These are phyloP conservation scores for Lytechinus variegatus DNA, from an alignment of 35 echinoderm and acorn worm species.

Conservation along the genomic window DNA sequence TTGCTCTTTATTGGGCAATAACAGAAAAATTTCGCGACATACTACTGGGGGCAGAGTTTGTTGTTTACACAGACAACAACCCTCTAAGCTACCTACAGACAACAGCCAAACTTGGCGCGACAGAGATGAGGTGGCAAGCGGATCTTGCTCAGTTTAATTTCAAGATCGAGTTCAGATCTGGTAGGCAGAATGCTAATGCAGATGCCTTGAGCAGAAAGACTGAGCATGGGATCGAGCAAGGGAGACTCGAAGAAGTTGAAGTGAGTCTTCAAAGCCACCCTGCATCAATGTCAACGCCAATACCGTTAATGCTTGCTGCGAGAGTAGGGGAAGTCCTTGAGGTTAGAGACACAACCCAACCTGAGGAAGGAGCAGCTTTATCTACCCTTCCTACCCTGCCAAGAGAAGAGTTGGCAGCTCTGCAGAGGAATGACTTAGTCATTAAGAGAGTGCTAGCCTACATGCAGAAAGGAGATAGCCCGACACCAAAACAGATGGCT, in stretches of 20 bases:
- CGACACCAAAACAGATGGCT: slow-evolving; percentile 2
- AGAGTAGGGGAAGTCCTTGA: background rate
- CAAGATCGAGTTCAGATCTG: slow-evolving; percentile 63
- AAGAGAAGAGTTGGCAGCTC: background rate
- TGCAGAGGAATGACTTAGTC: background rate
- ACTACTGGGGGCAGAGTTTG: slow-evolving; percentile 73
- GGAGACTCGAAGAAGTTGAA: background rate
- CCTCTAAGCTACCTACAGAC: slow-evolving; percentile 77
- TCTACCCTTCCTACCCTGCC: slow-evolving; percentile 29
- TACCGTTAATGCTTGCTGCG: background rate
- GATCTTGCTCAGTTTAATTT: slow-evolving; percentile 78
- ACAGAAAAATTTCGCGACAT: slow-evolving; percentile 80
- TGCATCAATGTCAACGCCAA: background rate
- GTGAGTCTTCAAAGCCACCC: background rate
- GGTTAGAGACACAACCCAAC: too few species aligned
- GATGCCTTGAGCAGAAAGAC: slow-evolving; percentile 72
- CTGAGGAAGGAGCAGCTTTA: background rate
- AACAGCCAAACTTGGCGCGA: slow-evolving; percentile 68
- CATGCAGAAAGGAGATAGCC: background rate
- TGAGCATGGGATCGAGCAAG: slow-evolving; percentile 42
- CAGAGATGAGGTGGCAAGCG: slow-evolving; percentile 71
- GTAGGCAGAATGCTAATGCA: slow-evolving; percentile 68
- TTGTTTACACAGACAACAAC: slow-evolving; percentile 80
- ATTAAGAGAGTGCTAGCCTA: slow-evolving; percentile 24
- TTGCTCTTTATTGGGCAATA: slow-evolving; percentile 72